These are phyloP conservation scores for Gnatocerus cornutus DNA, from an alignment of 2,888 invertebrate species.

Conservation along the genomic window DNA sequence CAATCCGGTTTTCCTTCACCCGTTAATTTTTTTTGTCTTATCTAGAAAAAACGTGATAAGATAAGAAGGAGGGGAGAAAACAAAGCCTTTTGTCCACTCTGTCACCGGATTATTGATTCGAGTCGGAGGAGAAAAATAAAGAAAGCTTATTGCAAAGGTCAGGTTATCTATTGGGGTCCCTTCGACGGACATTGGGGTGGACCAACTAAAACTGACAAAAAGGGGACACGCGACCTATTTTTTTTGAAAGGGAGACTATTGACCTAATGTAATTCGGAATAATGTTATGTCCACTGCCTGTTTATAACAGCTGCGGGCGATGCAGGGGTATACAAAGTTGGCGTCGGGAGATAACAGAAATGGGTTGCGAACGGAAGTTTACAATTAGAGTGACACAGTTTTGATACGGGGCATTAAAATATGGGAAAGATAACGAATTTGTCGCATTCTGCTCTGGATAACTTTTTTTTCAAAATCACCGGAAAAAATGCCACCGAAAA, in stretches of 20 bases:
- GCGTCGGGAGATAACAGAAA: not conserved
- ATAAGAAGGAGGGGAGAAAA: constrained; percentile 36
- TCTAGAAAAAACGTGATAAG: constrained; percentile 20
- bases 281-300: constrained; percentile 66
- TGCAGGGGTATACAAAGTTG: constrained; percentile 59
- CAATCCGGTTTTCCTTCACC: constrained; percentile 25
- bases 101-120: constrained; percentile 45
- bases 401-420: constrained; percentile 3
- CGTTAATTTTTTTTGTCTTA: constrained; percentile 28
- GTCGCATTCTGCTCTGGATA: not conserved
- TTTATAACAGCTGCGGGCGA: constrained; percentile 60
- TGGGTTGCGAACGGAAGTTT: constrained; percentile 2
- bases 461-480: no score
- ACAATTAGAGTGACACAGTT: constrained; percentile 11
- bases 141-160: constrained; percentile 38
- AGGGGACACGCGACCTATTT: constrained; percentile 70
- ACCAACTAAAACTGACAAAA: constrained; percentile 69
- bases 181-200: constrained; percentile 66
- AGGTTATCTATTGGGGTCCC: constrained; percentile 60
- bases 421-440: not conserved
- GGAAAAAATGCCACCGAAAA: no score
- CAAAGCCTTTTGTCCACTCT: constrained; percentile 37
- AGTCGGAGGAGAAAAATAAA: constrained; percentile 24
- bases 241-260: constrained; percentile 60
- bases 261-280: constrained; percentile 67